Evolutionary conservation across 2,888 invertebrate species (phyloP), one percentile per base, ranked within the genome.

Genomic region (Cabera pusaria): DNA sequence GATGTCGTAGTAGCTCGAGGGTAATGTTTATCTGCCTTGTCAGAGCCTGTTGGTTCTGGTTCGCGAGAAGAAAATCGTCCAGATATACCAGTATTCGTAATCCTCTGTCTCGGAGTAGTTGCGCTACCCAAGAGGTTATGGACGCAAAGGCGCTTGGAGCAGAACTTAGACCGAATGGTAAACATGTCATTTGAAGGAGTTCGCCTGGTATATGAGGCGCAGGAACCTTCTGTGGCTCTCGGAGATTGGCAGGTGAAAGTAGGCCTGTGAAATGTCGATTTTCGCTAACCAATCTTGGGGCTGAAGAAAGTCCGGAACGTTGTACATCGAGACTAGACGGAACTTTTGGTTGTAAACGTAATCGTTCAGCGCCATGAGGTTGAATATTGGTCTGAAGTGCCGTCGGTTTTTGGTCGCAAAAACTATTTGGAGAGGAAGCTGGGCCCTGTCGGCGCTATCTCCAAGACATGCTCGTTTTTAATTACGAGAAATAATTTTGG

Each of bases 91-190:
- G 6, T 2, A 55, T 25, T 3, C 53, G 24, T 3, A 55, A n/a
- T 1, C 56, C 51, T 24, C 29, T 31, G n/a, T 44, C 20, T 21
- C 56, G 23, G 1, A 61, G 36, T 2, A 27, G 36, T 17, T 51
- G 46, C 0, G 46, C 53, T 9, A 56, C 19, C 62, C 56, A 59
- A 14, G 54, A 56, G 5, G 52, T 50, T 1, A 59, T 10, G 1
- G 25, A 22, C 0, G 54, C 46, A 23, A 59, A 61, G 2, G 18
- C 36, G 26, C 52, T 56, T 3, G 55, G 64, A 1, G 57, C 60
- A n/a, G 49, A 46, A n/a, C 46, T 47, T 3, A 62, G 33, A 0
- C 64, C 62, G 20, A 62, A 62, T 0, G 59, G 62, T 0, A 66
- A 44, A 5, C 59, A 64, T 0, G 52, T 66, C 59, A 64, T 16